Evolutionary conservation across 2,113 vertebrate genomes (phyloP).

Genomic region (Tinamus guttatus): DNA sequence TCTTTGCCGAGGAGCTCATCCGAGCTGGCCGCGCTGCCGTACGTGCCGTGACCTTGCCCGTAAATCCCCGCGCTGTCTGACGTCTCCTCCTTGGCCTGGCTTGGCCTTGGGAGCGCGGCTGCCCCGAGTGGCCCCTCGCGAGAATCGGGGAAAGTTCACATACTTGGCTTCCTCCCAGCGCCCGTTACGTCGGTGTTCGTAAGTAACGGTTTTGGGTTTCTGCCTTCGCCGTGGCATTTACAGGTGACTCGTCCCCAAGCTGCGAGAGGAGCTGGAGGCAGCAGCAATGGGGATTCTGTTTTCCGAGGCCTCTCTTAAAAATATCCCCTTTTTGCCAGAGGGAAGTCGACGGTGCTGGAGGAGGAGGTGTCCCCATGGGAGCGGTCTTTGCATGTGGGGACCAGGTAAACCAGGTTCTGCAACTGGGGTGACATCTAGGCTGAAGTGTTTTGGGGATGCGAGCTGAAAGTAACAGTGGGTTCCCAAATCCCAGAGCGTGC

Average conservation of each 20-base stretch:
- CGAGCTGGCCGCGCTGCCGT: neutral
- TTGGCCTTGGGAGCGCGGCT: slow-evolving; percentile 1
- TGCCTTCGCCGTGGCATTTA: slow-evolving; percentile 47
- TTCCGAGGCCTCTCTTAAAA: neutral
- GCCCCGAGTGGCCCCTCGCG: neutral
- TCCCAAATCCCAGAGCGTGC: no score
- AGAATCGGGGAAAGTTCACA: slow-evolving; percentile 69
- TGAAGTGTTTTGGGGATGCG: rapidly evolving
- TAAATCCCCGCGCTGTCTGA: slow-evolving; percentile 32
- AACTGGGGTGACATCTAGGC: rapidly evolving
- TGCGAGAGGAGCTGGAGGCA: slow-evolving; percentile 14
- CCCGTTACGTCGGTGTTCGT: slow-evolving; percentile 31
- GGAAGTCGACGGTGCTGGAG: neutral
- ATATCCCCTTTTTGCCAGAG: neutral
- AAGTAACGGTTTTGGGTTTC: slow-evolving; percentile 67
- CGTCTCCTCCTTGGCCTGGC: neutral
- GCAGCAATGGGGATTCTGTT: slow-evolving; percentile 16
- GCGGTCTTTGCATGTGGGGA: neutral
- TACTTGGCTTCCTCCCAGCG: slow-evolving; percentile 60
- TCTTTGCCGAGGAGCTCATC: neutral
- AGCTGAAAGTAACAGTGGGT: neutral
- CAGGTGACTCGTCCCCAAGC: slow-evolving; percentile 40
- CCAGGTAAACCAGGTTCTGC: rapidly evolving
- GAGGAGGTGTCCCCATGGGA: neutral
- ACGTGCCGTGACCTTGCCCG: neutral